Evolutionary conservation across 2,888 invertebrate species (phyloP).

Genomic region (Caradrina clavipalpis): DNA sequence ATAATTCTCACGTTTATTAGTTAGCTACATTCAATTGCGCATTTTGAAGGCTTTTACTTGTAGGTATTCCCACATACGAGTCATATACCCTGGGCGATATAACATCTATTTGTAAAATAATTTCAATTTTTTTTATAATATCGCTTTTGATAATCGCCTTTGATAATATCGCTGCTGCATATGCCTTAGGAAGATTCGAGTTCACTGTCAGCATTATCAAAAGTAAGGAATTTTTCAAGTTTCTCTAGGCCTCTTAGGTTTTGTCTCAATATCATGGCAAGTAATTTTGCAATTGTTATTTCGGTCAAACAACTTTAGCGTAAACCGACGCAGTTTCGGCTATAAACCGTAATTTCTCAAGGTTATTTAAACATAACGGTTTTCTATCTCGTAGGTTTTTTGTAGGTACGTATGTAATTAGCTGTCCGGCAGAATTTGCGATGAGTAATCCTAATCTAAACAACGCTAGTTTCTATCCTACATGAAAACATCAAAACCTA

Average conservation of each 20-base stretch:
- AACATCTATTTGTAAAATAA: too few relatives aligned
- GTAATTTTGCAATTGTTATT: too few relatives aligned
- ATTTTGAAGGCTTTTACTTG: neutral
- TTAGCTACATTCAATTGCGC: neutral
- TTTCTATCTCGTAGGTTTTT: conserved; percentile 25
- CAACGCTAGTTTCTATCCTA: neutral
- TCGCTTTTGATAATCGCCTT: too few relatives aligned
- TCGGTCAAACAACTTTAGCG: conserved; percentile 13
- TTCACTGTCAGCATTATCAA: neutral
- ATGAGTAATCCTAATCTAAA: conserved; percentile 18
- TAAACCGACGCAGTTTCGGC: conserved; percentile 13
- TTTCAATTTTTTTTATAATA: too few relatives aligned
- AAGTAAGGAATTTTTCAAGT: too few relatives aligned
- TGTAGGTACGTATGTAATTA: conserved; percentile 27
- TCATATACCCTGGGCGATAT: neutral
- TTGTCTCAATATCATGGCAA: too few relatives aligned
- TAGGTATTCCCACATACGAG: neutral
- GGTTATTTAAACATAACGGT: conserved; percentile 45
- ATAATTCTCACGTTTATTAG: conserved; percentile 31
- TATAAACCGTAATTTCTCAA: conserved; percentile 39
- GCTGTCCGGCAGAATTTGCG: conserved; percentile 9
- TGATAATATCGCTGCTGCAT: too few relatives aligned
- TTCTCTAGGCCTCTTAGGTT: too few relatives aligned
- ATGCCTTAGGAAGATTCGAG: neutral
- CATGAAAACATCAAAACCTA: neutral